A percentile compares a stretch with the other conserved stretches of the same genome.
Evolutionary conservation across 2,113 vertebrate genomes (phyloP).

Genomic region (Grus americana): DNA sequence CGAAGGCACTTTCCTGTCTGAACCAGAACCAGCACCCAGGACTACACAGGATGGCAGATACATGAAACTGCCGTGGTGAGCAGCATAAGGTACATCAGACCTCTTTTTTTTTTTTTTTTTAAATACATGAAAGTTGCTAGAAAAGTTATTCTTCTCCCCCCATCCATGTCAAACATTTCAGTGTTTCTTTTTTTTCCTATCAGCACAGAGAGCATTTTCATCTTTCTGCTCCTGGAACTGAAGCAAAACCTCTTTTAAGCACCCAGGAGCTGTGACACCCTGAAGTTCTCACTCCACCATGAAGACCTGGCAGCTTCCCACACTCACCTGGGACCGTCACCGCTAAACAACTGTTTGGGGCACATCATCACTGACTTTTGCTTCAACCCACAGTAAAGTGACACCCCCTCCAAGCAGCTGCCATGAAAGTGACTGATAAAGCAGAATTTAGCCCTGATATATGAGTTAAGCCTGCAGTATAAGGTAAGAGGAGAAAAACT

Average conservation of each 20-base stretch:
- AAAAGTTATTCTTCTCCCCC: neutral
- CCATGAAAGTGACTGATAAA: neutral
- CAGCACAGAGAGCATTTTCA: neutral
- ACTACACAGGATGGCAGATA: neutral
- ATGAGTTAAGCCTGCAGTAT: neutral
- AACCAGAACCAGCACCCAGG: neutral
- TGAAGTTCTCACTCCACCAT: neutral
- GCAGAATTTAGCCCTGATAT: neutral
- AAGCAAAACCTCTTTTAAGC: neutral
- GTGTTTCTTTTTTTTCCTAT: neutral
- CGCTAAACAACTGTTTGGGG: neutral
- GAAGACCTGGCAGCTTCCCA: neutral
- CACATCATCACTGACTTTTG: neutral
- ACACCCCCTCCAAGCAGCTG: neutral
- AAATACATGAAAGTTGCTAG: neutral
- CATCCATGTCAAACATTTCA: neutral
- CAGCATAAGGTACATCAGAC: neutral
- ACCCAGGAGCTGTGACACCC: accelerated
- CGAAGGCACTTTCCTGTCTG: neutral
- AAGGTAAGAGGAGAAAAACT: neutral
- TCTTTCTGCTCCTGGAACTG: neutral
- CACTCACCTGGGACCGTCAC: neutral
- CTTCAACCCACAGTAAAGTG: neutral
- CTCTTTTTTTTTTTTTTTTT: neutral
- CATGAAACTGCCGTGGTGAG: accelerated